Evolutionary conservation across 2,888 invertebrate species (phyloP).

Genomic region (Zonitis immaculata): DNA sequence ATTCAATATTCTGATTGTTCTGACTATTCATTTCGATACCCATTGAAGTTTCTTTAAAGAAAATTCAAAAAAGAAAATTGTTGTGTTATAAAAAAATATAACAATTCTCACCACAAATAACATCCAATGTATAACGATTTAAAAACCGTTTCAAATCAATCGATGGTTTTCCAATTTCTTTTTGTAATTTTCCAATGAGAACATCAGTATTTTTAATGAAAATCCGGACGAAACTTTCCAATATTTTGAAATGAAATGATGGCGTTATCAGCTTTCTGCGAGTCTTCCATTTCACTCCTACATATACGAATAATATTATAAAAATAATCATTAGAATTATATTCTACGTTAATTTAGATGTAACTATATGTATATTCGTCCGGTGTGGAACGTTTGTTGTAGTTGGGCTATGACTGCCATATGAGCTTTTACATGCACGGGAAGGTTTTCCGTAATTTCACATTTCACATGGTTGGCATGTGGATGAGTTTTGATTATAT

Average conservation of each 20-base stretch:
- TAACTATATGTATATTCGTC: too few species aligned
- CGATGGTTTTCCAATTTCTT: slow-evolving; percentile 7
- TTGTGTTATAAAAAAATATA: too few species aligned
- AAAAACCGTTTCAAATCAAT: slow-evolving; percentile 12
- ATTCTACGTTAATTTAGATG: too few species aligned
- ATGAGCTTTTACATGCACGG: too few species aligned
- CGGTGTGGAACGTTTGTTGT: too few species aligned
- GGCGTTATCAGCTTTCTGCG: slow-evolving; percentile 24
- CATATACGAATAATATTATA: too few species aligned
- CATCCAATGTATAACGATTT: slow-evolving; percentile 13
- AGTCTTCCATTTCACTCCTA: slow-evolving; percentile 20
- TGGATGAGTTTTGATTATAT: too few species aligned
- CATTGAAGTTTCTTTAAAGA: slow-evolving; percentile 54
- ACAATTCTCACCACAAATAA: slow-evolving; percentile 23
- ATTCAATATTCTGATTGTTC: slow-evolving; percentile 42
- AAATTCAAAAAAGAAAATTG: background rate
- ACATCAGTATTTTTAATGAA: slow-evolving; percentile 13
- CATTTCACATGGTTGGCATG: too few species aligned
- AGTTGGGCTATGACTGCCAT: too few species aligned
- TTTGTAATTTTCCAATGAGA: slow-evolving; percentile 12
- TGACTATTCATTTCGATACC: slow-evolving; percentile 48
- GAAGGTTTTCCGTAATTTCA: too few species aligned
- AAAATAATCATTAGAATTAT: too few species aligned
- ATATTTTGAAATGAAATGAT: slow-evolving; percentile 22
- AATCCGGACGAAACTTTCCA: slow-evolving; percentile 17